Base-by-base conservation (phyloP, 2,888 invertebrate species). In the Apocheima hispidaria region DNA sequence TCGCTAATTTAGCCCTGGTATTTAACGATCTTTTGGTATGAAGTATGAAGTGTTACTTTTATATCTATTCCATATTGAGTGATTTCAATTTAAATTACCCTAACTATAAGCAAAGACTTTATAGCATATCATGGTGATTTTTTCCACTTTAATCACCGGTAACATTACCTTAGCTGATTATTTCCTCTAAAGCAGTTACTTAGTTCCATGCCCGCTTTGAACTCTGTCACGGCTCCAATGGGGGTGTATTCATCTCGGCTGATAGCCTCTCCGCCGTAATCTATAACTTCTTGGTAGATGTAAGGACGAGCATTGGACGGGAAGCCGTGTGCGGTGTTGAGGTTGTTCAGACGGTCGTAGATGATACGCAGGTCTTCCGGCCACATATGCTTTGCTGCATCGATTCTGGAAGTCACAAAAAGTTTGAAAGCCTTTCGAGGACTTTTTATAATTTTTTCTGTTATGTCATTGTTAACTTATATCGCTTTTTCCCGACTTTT, bases 321-420 rank as follows among this genome's bases (percentile, higher is more conserved):
- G 74, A 97, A 97, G 0, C 95, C 95, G 59, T 95, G 94, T 0
- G 82, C 76, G 0, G 93, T 93, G 73, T 94, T 95, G 4, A 96
- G 81, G 77, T 95, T 85, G n/a, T 94, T 90, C 0, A 95, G 78
- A 38, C 94, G 88, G 1, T 90, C 86, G 75, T 95, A 95, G 60
- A 98, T 96, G 2, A 87, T 79, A 63, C 90, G 73, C 12, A 98
- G 85, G 78, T 98, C 97, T 43, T 84, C 81, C 0, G 98, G 96
- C 93, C 95, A 95, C 96, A 96, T 96, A 82, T 96, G 96, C 74
- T 96, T 96, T 0, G 96, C 96, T 35, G 96, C 96, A 78, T 96
- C 96, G 33, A 96, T 94, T 68, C 96, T 95, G 63, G 3, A 43
- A 30, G 9, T 10, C 1, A 14, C 1, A 38, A 33, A 33, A 10